Evolutionary conservation across 2,113 vertebrate species (phyloP).

Genomic region (Glareola pratincola): DNA sequence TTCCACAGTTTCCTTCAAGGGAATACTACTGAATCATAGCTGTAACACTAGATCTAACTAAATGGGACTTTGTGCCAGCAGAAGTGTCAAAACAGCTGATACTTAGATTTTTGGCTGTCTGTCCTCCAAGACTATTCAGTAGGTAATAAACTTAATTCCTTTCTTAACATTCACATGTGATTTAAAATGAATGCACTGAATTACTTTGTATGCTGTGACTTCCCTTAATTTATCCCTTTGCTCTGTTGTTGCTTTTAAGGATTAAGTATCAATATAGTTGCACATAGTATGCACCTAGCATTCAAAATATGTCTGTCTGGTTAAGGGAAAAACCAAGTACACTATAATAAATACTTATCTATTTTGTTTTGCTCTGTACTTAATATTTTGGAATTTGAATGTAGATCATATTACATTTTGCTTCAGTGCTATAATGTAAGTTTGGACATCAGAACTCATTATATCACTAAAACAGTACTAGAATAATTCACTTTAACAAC

Average conservation of each 20-base stretch:
- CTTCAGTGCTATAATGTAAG: not conserved
- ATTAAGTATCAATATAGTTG: not conserved
- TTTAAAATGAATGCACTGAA: not conserved
- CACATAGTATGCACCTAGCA: not conserved
- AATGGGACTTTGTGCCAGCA: not conserved
- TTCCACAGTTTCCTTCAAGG: not conserved
- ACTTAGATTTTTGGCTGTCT: not conserved
- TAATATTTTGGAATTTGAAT: not conserved
- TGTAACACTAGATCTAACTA: not conserved
- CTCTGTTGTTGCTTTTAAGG: not conserved
- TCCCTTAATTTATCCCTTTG: not conserved
- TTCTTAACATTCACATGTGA: not conserved
- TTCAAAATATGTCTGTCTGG: not conserved
- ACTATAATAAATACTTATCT: not conserved
- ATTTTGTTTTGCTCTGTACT: not conserved
- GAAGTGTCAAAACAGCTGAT: not conserved
- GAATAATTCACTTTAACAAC: not conserved
- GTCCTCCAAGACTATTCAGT: not conserved
- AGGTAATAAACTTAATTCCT: not conserved
- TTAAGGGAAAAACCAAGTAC: not conserved
- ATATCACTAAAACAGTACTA: not conserved
- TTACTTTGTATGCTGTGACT: not conserved
- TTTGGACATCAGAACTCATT: not conserved
- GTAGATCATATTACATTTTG: not conserved
- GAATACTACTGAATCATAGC: not conserved